These are phyloP conservation scores for Notamacropus eugenii DNA, from an alignment of 2,797 vertebrate species.

Conservation along the genomic window DNA sequence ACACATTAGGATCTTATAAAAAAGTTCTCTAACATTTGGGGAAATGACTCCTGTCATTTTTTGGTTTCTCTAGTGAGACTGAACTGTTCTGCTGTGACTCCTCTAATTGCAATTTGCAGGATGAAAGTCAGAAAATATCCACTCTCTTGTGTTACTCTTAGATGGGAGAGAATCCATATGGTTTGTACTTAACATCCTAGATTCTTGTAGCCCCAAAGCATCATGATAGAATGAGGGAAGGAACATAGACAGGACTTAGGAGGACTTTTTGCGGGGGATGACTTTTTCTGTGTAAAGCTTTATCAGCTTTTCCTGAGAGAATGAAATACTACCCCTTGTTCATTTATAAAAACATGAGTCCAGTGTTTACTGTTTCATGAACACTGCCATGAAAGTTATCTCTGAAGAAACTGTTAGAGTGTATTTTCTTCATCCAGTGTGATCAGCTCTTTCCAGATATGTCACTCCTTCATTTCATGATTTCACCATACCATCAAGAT, in stretches of 20 bases:
- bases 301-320: constrained; percentile 12
- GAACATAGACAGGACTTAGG: constrained; percentile 14
- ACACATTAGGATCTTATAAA: constrained; percentile 50
- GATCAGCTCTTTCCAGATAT: constrained; percentile 38
- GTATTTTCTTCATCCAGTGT: constrained; percentile 13
- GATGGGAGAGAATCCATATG: neutral
- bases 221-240: constrained; percentile 15
- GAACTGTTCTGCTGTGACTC: constrained; percentile 2
- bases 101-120: constrained; percentile 39
- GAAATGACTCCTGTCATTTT: constrained; percentile 40
- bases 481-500: constrained; percentile 53
- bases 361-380: neutral
- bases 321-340: neutral
- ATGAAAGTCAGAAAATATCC: constrained; percentile 34
- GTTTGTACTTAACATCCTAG: neutral
- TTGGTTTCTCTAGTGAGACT: constrained; percentile 41
- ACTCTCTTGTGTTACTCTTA: neutral
- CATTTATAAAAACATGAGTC: neutral
- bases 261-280: neutral
- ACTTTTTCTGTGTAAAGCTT: constrained; percentile 1
- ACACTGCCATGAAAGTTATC: constrained; percentile 10
- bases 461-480: constrained; percentile 6
- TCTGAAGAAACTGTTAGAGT: neutral
- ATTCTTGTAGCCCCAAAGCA: constrained; percentile 10
- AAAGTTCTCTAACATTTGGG: constrained; percentile 50